phyloP scores from a whole-genome alignment of 2,888 invertebrate species.

The Ormyrus rosae region DNA sequence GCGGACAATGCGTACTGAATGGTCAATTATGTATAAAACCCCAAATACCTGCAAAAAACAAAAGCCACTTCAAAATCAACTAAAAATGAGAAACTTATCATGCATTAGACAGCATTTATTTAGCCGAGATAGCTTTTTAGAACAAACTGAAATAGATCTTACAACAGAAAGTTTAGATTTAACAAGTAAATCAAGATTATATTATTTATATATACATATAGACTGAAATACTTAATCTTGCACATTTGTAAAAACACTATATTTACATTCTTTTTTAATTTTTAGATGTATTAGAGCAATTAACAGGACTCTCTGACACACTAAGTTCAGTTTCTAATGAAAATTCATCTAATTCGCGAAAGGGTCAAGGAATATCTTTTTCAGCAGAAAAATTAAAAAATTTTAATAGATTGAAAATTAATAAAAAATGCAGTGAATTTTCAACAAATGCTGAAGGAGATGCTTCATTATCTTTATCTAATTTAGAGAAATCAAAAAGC shows the following conservation, averaged over 20 bases:
- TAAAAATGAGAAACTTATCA: constrained; percentile 63
- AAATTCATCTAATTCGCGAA: not conserved
- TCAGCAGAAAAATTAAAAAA: constrained; percentile 36
- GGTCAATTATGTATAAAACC: constrained; percentile 73
- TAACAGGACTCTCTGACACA: constrained; percentile 64
- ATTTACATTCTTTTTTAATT: constrained; percentile 13
- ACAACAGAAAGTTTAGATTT: constrained; percentile 68
- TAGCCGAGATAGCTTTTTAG: constrained; percentile 68
- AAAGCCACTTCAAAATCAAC: constrained; percentile 47
- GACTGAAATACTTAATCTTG: not conserved
- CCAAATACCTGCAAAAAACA: constrained; percentile 59
- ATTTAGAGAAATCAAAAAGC: constrained; percentile 36
- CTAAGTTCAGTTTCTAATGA: constrained; percentile 51
- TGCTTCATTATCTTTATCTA: constrained; percentile 58
- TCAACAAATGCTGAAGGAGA: constrained; percentile 66
- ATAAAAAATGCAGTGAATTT: constrained; percentile 57
- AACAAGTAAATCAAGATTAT: constrained; percentile 64
- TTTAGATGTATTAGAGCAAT: constrained; percentile 67
- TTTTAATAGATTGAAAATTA: constrained; percentile 22
- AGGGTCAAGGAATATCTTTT: constrained; percentile 12
- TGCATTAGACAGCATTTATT: constrained; percentile 72
- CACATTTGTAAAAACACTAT: not conserved
- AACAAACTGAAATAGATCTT: constrained; percentile 64
- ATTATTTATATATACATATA: not conserved
- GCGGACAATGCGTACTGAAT: constrained; percentile 68